Conservation (phyloP, 1,140 invertebrate genomes). For the Meteorus sp. region DNA sequence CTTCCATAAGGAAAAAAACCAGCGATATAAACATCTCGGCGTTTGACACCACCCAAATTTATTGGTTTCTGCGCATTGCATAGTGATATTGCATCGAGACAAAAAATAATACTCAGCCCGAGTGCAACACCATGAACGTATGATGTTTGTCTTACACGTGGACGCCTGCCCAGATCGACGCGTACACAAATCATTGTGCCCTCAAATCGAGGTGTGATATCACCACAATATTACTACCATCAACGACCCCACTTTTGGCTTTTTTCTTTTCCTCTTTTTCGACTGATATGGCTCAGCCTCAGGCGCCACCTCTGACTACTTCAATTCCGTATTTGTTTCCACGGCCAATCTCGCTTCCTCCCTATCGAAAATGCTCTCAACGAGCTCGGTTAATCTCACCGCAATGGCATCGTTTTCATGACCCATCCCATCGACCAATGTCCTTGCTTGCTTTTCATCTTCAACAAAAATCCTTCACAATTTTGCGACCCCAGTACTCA, state of each 20-base stretch:
- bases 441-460: slow-evolving; percentile 22
- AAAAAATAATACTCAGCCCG: slow-evolving; percentile 36
- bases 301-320: too few relatives aligned
- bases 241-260: neutral
- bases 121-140: slow-evolving; percentile 17
- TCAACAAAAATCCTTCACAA: neutral
- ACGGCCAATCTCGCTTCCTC: slow-evolving; percentile 26
- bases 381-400: slow-evolving; percentile 24
- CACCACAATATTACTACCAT: neutral
- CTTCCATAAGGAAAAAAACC: slow-evolving; percentile 87
- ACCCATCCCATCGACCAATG: slow-evolving; percentile 19
- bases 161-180: neutral
- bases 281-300: too few relatives aligned
- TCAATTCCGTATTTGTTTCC: too few relatives aligned
- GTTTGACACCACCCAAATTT: slow-evolving; percentile 57
- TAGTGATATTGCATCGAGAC: slow-evolving; percentile 37
- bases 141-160: neutral
- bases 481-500: neutral
- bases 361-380: slow-evolving; percentile 9
- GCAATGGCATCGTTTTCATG: slow-evolving; percentile 17
- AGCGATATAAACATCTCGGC: slow-evolving; percentile 83
- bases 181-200: slow-evolving; percentile 11
- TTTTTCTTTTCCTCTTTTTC: neutral
- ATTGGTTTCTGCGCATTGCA: slow-evolving; percentile 61
- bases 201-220: neutral